Conservation (phyloP, 2,797 vertebrate species). For the Rachycentron canadum region DNA sequence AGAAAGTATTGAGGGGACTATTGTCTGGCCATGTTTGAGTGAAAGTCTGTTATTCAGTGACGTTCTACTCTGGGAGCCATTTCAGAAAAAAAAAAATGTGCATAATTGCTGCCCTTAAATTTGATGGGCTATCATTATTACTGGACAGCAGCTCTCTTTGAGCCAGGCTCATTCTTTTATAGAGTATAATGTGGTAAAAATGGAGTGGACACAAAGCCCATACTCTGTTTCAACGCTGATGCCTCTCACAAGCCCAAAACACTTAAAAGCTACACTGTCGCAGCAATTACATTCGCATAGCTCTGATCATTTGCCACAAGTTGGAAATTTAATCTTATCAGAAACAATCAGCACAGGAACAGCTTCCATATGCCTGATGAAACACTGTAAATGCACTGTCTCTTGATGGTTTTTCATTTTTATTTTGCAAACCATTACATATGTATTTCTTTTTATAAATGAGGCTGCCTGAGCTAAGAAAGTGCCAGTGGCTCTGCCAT, state of each 20-base stretch:
- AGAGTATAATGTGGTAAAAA: constrained; percentile 52
- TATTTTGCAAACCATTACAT: constrained; percentile 50
- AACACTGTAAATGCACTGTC: constrained; percentile 39
- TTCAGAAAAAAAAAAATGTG: constrained; percentile 56
- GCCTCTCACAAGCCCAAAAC: constrained; percentile 38
- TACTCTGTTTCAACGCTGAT: constrained; percentile 33
- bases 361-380: constrained; percentile 39
- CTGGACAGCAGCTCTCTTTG: constrained; percentile 56
- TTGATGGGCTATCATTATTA: constrained; percentile 69
- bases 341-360: constrained; percentile 51
- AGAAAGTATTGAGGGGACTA: constrained; percentile 35
- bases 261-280: constrained; percentile 46
- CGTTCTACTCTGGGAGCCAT: constrained; percentile 50
- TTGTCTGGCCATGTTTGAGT: constrained; percentile 38
- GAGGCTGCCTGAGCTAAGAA: constrained; percentile 31
- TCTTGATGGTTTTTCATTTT: constrained; percentile 46
- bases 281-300: constrained; percentile 54
- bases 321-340: constrained; percentile 65
- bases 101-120: constrained; percentile 68
- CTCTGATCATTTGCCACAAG: constrained; percentile 64
- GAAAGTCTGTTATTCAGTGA: constrained; percentile 53
- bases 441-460: constrained; percentile 56
- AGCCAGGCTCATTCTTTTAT: constrained; percentile 39
- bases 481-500: constrained; percentile 36
- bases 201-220: constrained; percentile 56